These are phyloP conservation scores for Seriola quinqueradiata DNA, from an alignment of 2,113 vertebrate genomes.

Conservation along the genomic window DNA sequence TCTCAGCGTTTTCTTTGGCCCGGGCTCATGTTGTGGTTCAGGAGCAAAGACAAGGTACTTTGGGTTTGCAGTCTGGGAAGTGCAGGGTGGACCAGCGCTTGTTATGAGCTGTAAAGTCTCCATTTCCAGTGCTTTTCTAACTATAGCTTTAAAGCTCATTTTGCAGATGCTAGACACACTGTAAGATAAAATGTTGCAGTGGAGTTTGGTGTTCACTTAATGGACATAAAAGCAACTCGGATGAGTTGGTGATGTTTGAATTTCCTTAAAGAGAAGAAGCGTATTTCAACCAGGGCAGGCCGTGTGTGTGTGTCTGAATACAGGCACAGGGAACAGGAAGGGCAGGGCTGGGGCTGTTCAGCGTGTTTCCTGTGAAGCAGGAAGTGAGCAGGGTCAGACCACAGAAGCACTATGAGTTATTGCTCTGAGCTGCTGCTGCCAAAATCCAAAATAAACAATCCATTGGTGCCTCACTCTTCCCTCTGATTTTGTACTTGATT, in stretches of 20 bases:
- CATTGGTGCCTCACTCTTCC: slow-evolving; percentile 37
- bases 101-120: slow-evolving; percentile 10
- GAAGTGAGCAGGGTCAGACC: slow-evolving; percentile 74
- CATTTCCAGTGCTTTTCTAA: background rate
- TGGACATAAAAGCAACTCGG: background rate
- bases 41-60: slow-evolving; percentile 37
- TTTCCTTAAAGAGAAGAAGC: background rate
- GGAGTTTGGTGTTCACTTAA: background rate
- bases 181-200: background rate
- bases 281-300: background rate
- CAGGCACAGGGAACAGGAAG: slow-evolving; percentile 74
- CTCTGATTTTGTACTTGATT: slow-evolving; percentile 31
- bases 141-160: background rate
- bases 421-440: slow-evolving; percentile 58
- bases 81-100: background rate
- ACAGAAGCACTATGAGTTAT: slow-evolving; percentile 61
- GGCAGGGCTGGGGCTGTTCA: slow-evolving; percentile 63
- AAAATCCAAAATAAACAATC: slow-evolving; percentile 60
- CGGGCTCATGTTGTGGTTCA: slow-evolving; percentile 21
- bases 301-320: slow-evolving; percentile 19
- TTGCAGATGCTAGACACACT: background rate
- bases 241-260: background rate
- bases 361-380: slow-evolving; percentile 79
- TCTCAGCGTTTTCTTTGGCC: slow-evolving; percentile 46
- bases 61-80: slow-evolving; percentile 24